These are phyloP conservation scores for Lagodon rhomboides DNA, from an alignment of 2,797 vertebrate genomes.

Conservation along the genomic window DNA sequence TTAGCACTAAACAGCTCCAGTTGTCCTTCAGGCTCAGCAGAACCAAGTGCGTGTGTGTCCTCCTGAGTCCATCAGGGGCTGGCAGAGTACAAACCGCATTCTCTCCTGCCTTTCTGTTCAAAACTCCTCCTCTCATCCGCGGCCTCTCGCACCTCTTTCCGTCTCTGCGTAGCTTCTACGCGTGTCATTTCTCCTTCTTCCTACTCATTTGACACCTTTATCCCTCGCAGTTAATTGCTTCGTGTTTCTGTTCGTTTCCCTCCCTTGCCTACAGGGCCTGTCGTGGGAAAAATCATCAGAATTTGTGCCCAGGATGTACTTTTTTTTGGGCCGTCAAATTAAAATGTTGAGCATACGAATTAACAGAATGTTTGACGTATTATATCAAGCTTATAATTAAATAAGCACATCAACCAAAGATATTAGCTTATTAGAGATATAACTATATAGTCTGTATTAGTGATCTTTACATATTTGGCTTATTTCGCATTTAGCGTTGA, in stretches of 20 bases:
- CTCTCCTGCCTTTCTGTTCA: neutral
- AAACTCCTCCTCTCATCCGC: neutral
- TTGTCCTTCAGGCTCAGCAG: constrained; percentile 85
- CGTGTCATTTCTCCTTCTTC: neutral
- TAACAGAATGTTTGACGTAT: neutral
- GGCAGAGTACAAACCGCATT: constrained; percentile 26
- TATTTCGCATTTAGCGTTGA: neutral
- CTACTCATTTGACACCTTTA: neutral
- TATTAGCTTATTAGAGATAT: neutral
- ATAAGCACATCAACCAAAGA: neutral
- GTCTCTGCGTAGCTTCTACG: neutral
- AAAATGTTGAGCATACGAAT: neutral
- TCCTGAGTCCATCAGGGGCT: constrained; percentile 50
- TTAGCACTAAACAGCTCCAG: constrained; percentile 82
- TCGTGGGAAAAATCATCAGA: neutral
- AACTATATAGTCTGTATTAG: neutral
- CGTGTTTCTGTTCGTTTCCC: neutral
- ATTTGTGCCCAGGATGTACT: neutral
- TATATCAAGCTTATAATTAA: neutral
- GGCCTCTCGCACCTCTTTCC: neutral
- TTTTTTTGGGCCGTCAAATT: neutral
- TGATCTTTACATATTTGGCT: neutral
- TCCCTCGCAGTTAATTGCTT: neutral
- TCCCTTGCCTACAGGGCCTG: neutral
- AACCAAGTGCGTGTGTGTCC: constrained; percentile 62